Base-by-base conservation (phyloP, 2,888 invertebrate genomes). In the Hemaris fuciformis region DNA sequence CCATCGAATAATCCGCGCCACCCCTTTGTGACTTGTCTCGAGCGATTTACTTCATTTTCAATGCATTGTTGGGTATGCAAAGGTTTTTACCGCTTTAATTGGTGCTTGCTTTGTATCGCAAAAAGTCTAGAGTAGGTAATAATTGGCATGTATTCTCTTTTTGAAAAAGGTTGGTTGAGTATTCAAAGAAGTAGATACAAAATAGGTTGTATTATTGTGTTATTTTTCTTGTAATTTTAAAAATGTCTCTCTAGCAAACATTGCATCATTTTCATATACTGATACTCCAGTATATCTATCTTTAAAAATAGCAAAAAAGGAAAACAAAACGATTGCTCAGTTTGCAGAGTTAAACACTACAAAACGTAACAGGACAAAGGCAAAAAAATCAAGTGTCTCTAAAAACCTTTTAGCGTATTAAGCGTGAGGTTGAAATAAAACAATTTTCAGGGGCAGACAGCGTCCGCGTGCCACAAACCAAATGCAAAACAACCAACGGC, bases 371-470 rank as follows among this genome's bases (percentile, higher is more conserved):
- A 46, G 10, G 46, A 31, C 18, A 22, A 45, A 57, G 1, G 41
- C 34, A 20, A 22, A 31, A 53, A 53, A 31, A 53, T 27, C 27
- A 27, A 18, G 31, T 18, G 34, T 38, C 31, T 64, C 15, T 60
- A 64, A 64, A 62, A 68, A 67, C 68, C 63, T 42, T 60, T 56
- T 38, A 27, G 58, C 41, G 57, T 27, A 22, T 48, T 34, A 42
- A 48, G 57, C 59, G 43, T 43, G 45, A 45, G 63, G 63, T 53
- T 59, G 56, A 60, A 57, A 60, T 57, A 68, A 68, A 70, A 66
- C 60, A 60, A 68, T 61, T 69, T 67, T 64, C 66, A 70, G 67
- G 56, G 58, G 69, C 65, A 60, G 65, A 62, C 64, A 65, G 64
- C 61, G 31, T 23, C 63, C 66, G 43, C 57, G 64, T 57, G 61